Conservation (phyloP, 2,888 invertebrate species). For the Drosophila putrida region DNA sequence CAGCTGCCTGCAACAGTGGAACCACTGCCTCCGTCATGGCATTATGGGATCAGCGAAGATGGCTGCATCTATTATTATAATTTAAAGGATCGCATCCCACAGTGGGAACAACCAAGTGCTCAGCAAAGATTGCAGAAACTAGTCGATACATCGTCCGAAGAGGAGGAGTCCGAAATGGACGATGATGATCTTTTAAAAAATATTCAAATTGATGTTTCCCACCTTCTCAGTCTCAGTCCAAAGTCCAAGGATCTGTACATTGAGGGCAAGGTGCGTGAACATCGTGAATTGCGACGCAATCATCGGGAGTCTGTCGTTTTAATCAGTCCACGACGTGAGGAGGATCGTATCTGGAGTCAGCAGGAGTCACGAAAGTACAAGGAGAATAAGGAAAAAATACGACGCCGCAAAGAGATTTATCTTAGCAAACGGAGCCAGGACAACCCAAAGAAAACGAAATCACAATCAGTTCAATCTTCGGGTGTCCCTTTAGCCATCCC, state of each 20-base stretch:
- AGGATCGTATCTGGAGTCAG: constrained; percentile 90
- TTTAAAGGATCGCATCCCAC: constrained; percentile 90
- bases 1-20: constrained; percentile 86
- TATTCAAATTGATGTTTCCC: constrained; percentile 44
- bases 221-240: constrained; percentile 63
- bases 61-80: constrained; percentile 97
- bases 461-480: constrained; percentile 26
- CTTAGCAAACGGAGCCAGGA: constrained; percentile 52
- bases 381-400: constrained; percentile 92
- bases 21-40: constrained; percentile 93
- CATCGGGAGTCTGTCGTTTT: constrained; percentile 88
- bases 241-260: constrained; percentile 74
- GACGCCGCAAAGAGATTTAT: constrained; percentile 86
- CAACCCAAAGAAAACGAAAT: neutral
- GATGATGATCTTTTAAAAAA: constrained; percentile 23
- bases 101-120: constrained; percentile 90
- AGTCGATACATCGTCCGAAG: constrained; percentile 36
- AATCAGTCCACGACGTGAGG: constrained; percentile 92
- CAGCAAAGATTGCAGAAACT: constrained; percentile 83
- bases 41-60: constrained; percentile 91
- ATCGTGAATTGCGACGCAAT: constrained; percentile 86
- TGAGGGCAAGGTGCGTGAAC: constrained; percentile 86
- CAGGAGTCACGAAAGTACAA: constrained; percentile 91
- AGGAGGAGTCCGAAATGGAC: constrained; percentile 37
- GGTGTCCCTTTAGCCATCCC: constrained; percentile 52